Percentiles rank a stretch among this genome's conserved stretches.
phyloP scores from a whole-genome alignment of 2,797 vertebrate species.

The Cyclura pinguis region DNA sequence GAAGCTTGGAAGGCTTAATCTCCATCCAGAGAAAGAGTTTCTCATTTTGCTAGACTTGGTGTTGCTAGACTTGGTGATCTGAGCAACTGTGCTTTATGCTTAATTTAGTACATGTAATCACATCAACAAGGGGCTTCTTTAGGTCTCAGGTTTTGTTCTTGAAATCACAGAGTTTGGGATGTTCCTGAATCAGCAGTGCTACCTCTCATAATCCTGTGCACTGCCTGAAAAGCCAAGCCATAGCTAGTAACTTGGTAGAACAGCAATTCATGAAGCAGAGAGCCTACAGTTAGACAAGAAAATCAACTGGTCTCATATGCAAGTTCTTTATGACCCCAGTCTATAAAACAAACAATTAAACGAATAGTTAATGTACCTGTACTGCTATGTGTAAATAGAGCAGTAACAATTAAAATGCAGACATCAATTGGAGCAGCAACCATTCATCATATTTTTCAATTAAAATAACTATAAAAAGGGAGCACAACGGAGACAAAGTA shows the following conservation, averaged over 20 bases:
- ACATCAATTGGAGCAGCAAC: neutral
- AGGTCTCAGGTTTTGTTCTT: too few species aligned
- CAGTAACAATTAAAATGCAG: neutral
- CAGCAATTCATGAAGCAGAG: too few species aligned
- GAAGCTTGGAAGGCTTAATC: too few species aligned
- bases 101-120: too few species aligned
- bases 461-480: neutral
- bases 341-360: neutral
- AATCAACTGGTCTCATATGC: neutral
- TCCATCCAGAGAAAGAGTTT: too few species aligned
- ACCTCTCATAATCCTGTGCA: neutral
- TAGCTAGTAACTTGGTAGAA: neutral
- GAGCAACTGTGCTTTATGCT: too few species aligned
- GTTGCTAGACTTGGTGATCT: too few species aligned
- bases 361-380: neutral
- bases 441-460: neutral
- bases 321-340: neutral
- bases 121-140: too few species aligned
- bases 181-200: too few species aligned
- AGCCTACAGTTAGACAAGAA: neutral
- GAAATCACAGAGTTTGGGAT: too few species aligned
- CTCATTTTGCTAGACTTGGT: too few species aligned
- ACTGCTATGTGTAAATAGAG: neutral
- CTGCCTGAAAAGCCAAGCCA: neutral
- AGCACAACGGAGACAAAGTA: neutral